Evolutionary conservation across 2,888 invertebrate genomes (phyloP).

Genomic region (Tachystola acroxantha): DNA sequence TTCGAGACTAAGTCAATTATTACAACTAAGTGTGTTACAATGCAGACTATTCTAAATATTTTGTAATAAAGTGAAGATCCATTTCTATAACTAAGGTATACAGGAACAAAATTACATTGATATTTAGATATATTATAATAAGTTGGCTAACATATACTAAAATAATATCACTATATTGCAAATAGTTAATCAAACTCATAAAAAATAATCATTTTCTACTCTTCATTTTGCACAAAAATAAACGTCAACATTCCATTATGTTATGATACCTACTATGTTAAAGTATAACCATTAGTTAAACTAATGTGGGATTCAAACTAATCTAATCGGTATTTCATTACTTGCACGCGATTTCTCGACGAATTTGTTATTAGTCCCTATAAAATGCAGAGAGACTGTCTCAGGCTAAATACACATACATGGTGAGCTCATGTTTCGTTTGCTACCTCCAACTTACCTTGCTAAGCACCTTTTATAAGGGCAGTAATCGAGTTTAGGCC

Average conservation of each 20-base stretch:
- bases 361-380: conserved; percentile 34
- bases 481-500: too few relatives aligned
- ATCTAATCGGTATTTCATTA: conserved; percentile 41
- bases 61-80: conserved; percentile 35
- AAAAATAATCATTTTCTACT: conserved; percentile 46
- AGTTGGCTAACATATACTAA: conserved; percentile 52
- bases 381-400: conserved; percentile 36
- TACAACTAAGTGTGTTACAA: conserved; percentile 21
- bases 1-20: conserved; percentile 18
- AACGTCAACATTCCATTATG: conserved; percentile 53
- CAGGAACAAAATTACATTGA: conserved; percentile 65
- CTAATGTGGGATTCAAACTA: conserved; percentile 46
- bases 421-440: conserved; percentile 1
- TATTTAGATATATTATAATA: conserved; percentile 39
- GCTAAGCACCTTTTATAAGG: too few relatives aligned
- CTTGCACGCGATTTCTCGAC: conserved; percentile 31
- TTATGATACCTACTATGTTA: conserved; percentile 37
- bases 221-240: conserved; percentile 53
- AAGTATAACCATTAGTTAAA: conserved; percentile 55
- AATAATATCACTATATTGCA: conserved; percentile 66
- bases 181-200: conserved; percentile 47
- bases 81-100: conserved; percentile 46
- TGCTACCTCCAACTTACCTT: too few relatives aligned
- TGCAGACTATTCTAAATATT: conserved; percentile 17
- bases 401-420: conserved; percentile 1